Evolutionary conservation across 1,140 invertebrate genomes (phyloP).

Genomic region (Hyphantria cunea): DNA sequence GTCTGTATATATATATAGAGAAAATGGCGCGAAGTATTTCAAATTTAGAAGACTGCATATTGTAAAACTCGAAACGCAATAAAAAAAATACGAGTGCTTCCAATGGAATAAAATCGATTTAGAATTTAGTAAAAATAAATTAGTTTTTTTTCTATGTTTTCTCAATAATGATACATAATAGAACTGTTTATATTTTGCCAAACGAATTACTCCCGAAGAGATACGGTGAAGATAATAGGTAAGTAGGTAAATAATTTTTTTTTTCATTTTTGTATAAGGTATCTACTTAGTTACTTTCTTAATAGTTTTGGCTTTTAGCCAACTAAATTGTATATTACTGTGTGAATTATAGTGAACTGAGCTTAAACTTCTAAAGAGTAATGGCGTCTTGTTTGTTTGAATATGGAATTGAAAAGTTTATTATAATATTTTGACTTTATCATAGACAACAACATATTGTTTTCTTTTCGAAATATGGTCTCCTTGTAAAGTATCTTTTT

Average conservation of each 20-base stretch:
- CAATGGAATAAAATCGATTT: conserved; percentile 4
- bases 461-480: too few species aligned
- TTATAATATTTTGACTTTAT: too few species aligned
- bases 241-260: conserved; percentile 19
- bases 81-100: conserved; percentile 3
- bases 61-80: neutral
- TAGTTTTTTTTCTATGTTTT: conserved; percentile 3
- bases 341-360: too few species aligned
- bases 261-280: neutral
- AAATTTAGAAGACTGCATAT: neutral
- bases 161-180: conserved; percentile 68
- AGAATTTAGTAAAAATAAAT: neutral
- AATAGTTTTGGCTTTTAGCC: too few species aligned
- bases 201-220: conserved; percentile 74
- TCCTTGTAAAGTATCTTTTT: too few species aligned
- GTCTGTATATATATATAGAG: conserved; percentile 2
- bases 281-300: too few species aligned
- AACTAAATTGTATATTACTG: too few species aligned
- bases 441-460: too few species aligned
- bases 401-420: too few species aligned
- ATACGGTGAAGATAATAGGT: conserved; percentile 59
- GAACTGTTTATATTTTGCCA: conserved; percentile 75
- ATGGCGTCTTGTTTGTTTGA: too few species aligned
- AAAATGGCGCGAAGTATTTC: conserved; percentile 16
- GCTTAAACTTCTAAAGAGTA: too few species aligned